Conservation (phyloP, 1,140 invertebrate genomes). For the Bombus cullumanus region DNA sequence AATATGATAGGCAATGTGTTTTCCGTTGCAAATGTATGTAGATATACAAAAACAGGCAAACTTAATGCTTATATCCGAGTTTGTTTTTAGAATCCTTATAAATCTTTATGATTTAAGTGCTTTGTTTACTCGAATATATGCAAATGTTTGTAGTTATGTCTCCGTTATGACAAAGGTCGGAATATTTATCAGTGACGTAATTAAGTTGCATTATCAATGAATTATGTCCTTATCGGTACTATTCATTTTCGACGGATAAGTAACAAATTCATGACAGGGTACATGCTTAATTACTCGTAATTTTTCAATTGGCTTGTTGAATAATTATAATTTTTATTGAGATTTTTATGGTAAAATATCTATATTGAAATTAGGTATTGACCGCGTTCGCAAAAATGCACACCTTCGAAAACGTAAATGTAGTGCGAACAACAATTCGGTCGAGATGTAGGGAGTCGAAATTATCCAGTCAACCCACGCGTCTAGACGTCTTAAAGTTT, state of each 20-base stretch:
- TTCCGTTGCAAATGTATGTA: background rate
- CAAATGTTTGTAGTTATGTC: background rate
- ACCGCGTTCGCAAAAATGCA: background rate
- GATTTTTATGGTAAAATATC: background rate
- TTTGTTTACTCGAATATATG: background rate
- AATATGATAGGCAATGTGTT: background rate
- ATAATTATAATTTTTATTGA: background rate
- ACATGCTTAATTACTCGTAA: background rate
- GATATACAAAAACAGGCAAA: background rate
- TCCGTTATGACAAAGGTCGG: conserved; percentile 5
- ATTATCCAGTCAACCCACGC: conserved; percentile 64
- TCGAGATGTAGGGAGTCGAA: conserved; percentile 35
- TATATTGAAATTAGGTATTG: background rate
- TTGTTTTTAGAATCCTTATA: conserved; percentile 9
- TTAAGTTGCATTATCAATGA: background rate
- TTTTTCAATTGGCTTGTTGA: background rate
- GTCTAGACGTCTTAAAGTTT: conserved; percentile 68
- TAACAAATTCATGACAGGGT: background rate
- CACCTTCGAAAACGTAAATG: background rate
- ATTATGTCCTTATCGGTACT: background rate
- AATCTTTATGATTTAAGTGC: background rate
- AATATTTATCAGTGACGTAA: conserved; percentile 19
- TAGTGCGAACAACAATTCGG: background rate
- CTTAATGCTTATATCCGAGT: background rate
- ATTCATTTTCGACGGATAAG: background rate